Percentiles rank a stretch among this genome's conserved stretches.
These are phyloP conservation scores for Zosterops japonicus DNA, from an alignment of 2,113 vertebrate genomes.

Conservation along the genomic window DNA sequence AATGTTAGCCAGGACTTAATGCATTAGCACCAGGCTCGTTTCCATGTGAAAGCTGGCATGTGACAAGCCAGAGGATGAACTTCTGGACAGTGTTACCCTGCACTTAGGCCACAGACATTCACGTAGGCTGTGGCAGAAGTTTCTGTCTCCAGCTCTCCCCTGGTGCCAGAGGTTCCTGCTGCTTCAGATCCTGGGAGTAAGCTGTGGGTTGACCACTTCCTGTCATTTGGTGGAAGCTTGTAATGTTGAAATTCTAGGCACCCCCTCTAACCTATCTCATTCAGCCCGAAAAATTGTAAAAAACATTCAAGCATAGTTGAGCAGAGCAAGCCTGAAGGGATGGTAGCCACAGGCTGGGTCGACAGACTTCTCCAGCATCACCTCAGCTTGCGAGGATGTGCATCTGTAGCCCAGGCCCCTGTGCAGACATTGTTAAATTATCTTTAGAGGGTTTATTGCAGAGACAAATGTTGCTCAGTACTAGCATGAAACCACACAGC, in stretches of 20 bases:
- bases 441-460: neutral
- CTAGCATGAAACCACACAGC: neutral
- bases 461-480: neutral
- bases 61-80: neutral
- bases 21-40: neutral
- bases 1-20: neutral
- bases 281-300: neutral
- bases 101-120: neutral
- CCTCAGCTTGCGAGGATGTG: neutral
- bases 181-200: neutral
- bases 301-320: neutral
- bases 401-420: neutral
- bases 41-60: neutral
- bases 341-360: neutral
- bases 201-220: neutral
- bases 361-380: neutral
- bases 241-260: neutral
- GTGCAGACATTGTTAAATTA: neutral
- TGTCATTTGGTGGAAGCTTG: neutral
- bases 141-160: neutral
- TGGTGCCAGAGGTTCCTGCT: neutral
- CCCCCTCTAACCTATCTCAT: neutral
- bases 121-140: neutral
- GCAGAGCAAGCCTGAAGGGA: neutral
- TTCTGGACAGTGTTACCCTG: neutral